Evolutionary conservation across 2,797 vertebrate species (phyloP).

Genomic region (Acipenser transmontanus): DNA sequence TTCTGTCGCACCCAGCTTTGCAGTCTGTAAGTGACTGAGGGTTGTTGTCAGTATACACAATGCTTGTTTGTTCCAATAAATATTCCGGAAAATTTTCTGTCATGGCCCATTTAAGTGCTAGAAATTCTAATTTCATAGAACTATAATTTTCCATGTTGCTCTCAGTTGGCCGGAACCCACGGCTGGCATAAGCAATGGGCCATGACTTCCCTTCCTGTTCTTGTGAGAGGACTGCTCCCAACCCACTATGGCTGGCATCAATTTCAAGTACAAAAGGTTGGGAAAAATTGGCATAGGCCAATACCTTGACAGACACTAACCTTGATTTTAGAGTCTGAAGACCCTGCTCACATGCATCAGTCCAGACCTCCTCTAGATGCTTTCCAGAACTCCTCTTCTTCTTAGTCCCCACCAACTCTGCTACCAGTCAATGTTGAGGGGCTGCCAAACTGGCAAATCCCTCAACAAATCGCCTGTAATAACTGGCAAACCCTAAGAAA

Average conservation of each 20-base stretch:
- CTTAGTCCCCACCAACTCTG: neutral
- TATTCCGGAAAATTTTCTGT: neutral
- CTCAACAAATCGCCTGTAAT: neutral
- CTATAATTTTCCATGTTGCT: slow-evolving; percentile 8
- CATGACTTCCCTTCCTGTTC: neutral
- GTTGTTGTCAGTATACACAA: neutral
- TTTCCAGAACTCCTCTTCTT: neutral
- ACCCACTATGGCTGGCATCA: slow-evolving; percentile 5
- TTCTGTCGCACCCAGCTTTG: neutral
- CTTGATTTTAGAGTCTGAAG: neutral
- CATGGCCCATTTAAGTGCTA: slow-evolving; percentile 4
- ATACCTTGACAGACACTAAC: neutral
- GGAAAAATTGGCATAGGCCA: slow-evolving; percentile 13
- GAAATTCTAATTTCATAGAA: slow-evolving; percentile 7
- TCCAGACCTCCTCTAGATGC: neutral
- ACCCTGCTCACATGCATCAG: neutral
- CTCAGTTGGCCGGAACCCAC: slow-evolving; percentile 1
- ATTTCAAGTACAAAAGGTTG: slow-evolving; percentile 8
- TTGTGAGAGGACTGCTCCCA: slow-evolving; percentile 8
- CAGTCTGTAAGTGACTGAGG: neutral
- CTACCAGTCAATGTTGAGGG: neutral
- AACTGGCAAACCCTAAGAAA: slow-evolving; percentile 9
- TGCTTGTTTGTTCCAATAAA: neutral
- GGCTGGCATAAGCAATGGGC: slow-evolving; percentile 9
- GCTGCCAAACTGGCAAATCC: slow-evolving; percentile 6